Evolutionary conservation across 2,797 vertebrate species (phyloP).

Genomic region (Linurgus olivaceus): DNA sequence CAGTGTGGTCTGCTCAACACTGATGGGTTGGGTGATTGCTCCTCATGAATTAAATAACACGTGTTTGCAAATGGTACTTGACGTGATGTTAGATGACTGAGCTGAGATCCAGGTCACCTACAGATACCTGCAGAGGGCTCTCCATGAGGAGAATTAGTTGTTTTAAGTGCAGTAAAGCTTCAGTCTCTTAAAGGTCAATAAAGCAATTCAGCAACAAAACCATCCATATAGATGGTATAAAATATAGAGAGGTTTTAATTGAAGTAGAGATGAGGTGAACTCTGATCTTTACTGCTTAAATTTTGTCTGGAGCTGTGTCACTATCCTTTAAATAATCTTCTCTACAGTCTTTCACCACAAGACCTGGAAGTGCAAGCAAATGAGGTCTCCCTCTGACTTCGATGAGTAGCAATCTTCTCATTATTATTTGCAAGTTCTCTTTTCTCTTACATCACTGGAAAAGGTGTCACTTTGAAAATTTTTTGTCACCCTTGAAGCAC

Average conservation of each 20-base stretch:
- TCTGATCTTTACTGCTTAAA: neutral
- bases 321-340: neutral
- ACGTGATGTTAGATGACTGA: neutral
- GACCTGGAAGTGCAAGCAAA: neutral
- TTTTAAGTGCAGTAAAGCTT: neutral
- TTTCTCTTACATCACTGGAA: neutral
- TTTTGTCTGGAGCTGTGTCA: neutral
- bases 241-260: neutral
- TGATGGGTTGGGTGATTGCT: neutral
- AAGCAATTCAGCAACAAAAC: neutral
- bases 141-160: neutral
- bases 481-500: neutral
- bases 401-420: neutral
- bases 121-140: neutral
- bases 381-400: neutral
- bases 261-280: neutral
- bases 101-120: neutral
- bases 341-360: neutral
- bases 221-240: neutral
- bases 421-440: slow-evolving; percentile 12
- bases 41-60: neutral
- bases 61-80: neutral
- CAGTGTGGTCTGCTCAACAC: neutral
- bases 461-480: neutral
- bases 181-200: neutral